Evolutionary conservation across 2,888 invertebrate genomes (phyloP), one percentile per base, ranked within the genome.

Genomic region (Prenolepis imparis): DNA sequence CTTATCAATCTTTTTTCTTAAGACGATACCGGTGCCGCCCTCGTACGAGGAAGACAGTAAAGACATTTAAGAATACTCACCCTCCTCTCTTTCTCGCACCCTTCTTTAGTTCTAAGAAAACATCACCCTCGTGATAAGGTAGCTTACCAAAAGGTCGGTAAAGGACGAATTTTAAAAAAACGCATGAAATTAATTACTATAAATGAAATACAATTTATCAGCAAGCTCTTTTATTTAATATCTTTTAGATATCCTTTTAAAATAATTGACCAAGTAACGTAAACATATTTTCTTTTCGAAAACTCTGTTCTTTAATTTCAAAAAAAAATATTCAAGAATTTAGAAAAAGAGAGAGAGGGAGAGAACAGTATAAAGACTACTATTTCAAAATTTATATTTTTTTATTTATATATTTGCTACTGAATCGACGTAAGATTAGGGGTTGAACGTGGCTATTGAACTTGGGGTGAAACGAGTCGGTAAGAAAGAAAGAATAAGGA

Each of bases 401-500:
- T 32, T 11, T 41, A 57, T 9, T 64, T 2, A 8, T 24, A 24
- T 12, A 55, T 28, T 85, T 77, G 84, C 55, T 86, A 32, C 63
- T 63, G 39, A 68, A 64, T 68, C 61, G 52, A 36, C 32, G 39
- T n/a, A n/a, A 32, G 39, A 82, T 55, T 70, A 67, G 9, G 28
- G 15, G 18, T 67, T 59, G 67, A 68, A 28, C 36, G 41, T 36
- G 41, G 41, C 52, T 73, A 74, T 63, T 73, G 63, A 70, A 15
- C 24, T 48, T 21, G n/a, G 21, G 9, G 59, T 18, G 82, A 80
- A 83, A 83, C 74, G 84, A 72, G 94, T 94, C 94, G 94, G 94
- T 94, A 94, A 94, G 92, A 93, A 92, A 93, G 94, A 93, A 94
- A 94, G 93, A 94, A 94, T 91, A 88, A 87, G 90, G 82, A 88